Evolutionary conservation across 2,888 invertebrate genomes (phyloP).

Genomic region (Willowsia nigromaculata): DNA sequence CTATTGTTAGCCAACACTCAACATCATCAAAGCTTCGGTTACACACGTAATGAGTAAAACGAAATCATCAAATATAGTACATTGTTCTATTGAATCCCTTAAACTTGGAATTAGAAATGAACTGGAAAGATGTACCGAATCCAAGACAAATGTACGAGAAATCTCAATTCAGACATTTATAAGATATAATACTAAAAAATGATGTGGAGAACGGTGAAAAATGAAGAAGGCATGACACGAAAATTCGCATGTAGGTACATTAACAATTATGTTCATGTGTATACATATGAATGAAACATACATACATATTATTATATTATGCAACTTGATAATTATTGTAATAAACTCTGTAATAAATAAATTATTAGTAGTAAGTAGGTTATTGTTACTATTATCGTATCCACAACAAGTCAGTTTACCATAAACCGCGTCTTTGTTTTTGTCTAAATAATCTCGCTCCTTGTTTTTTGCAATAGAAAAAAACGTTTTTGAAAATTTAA

Average conservation of each 20-base stretch:
- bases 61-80: background rate
- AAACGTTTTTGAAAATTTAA: conserved; percentile 76
- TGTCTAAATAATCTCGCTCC: conserved; percentile 77
- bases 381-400: conserved; percentile 48
- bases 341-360: conserved; percentile 70
- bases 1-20: background rate
- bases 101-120: conserved; percentile 7
- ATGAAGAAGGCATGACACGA: conserved; percentile 59
- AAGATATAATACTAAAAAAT: background rate
- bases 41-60: conserved; percentile 7
- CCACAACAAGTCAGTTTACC: conserved; percentile 71
- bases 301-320: conserved; percentile 46
- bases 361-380: conserved; percentile 60
- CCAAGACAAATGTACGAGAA: conserved; percentile 23
- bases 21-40: background rate
- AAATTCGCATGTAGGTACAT: conserved; percentile 68
- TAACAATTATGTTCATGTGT: conserved; percentile 59
- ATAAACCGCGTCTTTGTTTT: conserved; percentile 74
- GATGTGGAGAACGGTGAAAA: background rate
- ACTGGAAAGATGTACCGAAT: background rate
- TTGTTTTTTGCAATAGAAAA: conserved; percentile 78
- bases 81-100: conserved; percentile 8
- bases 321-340: conserved; percentile 71
- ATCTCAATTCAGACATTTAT: conserved; percentile 20
- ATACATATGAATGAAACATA: conserved; percentile 48